Evolutionary conservation across 2,797 vertebrate species (phyloP).

Genomic region (Diglossa cyanea): DNA sequence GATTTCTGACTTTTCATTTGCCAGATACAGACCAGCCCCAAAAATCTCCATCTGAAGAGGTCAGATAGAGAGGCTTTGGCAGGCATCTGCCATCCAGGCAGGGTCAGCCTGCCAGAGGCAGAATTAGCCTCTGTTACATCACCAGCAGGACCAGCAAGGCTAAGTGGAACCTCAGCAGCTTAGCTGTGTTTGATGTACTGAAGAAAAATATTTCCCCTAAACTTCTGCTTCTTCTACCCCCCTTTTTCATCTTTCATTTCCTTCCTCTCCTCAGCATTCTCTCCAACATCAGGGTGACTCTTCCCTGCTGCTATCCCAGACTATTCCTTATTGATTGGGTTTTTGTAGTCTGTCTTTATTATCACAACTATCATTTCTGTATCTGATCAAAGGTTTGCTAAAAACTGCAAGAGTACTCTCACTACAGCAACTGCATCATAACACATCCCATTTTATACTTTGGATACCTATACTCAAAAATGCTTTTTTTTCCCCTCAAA

Average conservation of each 20-base stretch:
- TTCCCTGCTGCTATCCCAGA: background rate
- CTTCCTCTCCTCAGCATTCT: background rate
- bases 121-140: background rate
- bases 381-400: background rate
- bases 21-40: too few relatives aligned
- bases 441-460: background rate
- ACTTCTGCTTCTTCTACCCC: background rate
- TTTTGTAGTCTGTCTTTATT: background rate
- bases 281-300: background rate
- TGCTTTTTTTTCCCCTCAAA: background rate
- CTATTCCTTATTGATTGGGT: background rate
- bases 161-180: background rate
- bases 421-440: background rate
- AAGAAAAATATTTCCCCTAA: background rate
- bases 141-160: background rate
- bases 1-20: background rate
- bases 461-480: background rate
- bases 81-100: background rate
- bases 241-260: background rate
- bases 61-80: background rate
- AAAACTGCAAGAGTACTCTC: background rate
- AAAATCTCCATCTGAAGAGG: background rate
- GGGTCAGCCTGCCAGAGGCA: background rate
- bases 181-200: background rate
- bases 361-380: background rate